A percentile compares a stretch with the other conserved stretches of the same genome.
phyloP scores from a whole-genome alignment of 2,888 invertebrate species.

The Caenorhabditis sp. region DNA sequence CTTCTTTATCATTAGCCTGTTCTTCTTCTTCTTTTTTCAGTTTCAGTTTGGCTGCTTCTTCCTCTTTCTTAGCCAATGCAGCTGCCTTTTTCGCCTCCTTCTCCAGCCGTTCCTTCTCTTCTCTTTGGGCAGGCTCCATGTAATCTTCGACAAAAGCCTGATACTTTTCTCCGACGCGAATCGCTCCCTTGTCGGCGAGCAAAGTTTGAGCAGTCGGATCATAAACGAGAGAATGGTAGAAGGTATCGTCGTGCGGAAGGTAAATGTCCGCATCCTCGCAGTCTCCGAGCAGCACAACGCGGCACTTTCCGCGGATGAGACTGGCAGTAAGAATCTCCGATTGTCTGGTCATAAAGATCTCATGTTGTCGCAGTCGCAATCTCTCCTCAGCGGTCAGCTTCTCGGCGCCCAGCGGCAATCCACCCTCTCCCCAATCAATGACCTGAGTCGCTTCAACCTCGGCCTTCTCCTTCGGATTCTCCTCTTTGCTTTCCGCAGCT shows the following conservation, averaged over 20 bases:
- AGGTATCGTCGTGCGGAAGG: constrained; percentile 92
- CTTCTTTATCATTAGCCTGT: constrained; percentile 34
- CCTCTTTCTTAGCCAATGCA: too few species aligned
- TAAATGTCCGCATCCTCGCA: constrained; percentile 96
- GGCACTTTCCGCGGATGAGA: constrained; percentile 97
- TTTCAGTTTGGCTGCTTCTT: too few species aligned
- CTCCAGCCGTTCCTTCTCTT: constrained; percentile 19
- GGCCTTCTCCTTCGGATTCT: constrained; percentile 54
- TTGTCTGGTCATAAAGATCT: constrained; percentile 93
- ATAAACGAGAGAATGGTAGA: constrained; percentile 99
- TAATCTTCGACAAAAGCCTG: constrained; percentile 84
- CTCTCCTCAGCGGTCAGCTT: constrained; percentile 59
- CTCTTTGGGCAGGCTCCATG: constrained; percentile 46
- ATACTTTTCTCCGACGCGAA: constrained; percentile 91
- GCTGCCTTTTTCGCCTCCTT: constrained; percentile 52
- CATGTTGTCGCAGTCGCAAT: constrained; percentile 85
- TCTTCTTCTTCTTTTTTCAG: constrained; percentile 48
- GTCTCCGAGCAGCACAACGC: constrained; percentile 98
- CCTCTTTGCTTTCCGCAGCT: not conserved
- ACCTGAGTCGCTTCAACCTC: constrained; percentile 20
- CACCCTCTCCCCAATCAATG: constrained; percentile 79
- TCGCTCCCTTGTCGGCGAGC: constrained; percentile 95
- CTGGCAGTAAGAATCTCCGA: constrained; percentile 98
- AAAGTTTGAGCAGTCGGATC: constrained; percentile 99
- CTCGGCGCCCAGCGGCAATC: constrained; percentile 70